Evolutionary conservation across 1,140 invertebrate genomes (phyloP).

Genomic region (Drosophila melanica): DNA sequence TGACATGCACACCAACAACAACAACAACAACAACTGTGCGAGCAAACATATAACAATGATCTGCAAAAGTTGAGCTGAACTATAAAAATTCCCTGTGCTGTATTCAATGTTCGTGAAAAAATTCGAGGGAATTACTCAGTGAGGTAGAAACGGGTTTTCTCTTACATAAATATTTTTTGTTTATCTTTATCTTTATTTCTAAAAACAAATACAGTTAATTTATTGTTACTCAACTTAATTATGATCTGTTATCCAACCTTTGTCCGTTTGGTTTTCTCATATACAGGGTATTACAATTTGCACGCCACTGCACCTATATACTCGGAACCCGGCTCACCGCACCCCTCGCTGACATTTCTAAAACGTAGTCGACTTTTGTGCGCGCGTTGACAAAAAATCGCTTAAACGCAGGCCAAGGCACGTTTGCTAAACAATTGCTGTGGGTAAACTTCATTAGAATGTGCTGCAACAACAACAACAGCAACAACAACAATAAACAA

Average conservation of each 20-base stretch:
- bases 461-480: conserved; percentile 56
- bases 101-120: no score
- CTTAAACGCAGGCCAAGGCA: conserved; percentile 82
- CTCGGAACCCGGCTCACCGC: background rate
- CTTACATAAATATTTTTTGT: no score
- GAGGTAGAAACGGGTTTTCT: no score
- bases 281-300: background rate
- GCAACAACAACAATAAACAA: conserved; percentile 44
- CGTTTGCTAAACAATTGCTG: conserved; percentile 82
- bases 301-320: no score
- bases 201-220: no score
- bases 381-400: conserved; percentile 82
- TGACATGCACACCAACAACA: conserved; percentile 45
- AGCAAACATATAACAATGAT: conserved; percentile 26
- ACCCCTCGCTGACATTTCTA: background rate
- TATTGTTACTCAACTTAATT: no score
- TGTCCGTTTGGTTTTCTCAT: background rate
- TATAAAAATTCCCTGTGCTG: background rate
- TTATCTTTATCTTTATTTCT: no score
- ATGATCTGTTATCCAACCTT: background rate
- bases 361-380: conserved; percentile 63
- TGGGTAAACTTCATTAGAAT: conserved; percentile 83
- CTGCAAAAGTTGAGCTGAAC: background rate
- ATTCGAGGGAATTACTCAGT: no score
- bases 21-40: conserved; percentile 26